Evolutionary conservation across 2,113 vertebrate species (phyloP).

Genomic region (Eleginops maclovinus): DNA sequence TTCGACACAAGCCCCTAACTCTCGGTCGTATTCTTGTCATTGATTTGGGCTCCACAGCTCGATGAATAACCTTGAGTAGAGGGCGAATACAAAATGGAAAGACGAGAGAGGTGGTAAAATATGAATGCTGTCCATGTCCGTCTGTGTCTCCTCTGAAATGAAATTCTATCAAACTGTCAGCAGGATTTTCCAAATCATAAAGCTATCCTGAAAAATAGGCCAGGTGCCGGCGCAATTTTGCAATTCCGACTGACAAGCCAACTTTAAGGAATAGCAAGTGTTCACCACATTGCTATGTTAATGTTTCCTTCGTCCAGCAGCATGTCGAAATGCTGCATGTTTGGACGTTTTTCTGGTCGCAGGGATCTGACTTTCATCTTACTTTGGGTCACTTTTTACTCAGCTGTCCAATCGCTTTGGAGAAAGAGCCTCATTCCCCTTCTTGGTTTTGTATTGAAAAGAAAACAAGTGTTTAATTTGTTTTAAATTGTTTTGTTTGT

Average conservation of each 20-base stretch:
- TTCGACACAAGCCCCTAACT: slow-evolving; percentile 34
- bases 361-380: no score
- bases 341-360: no score
- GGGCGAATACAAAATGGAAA: neutral
- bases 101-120: slow-evolving; percentile 28
- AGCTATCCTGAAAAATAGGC: slow-evolving; percentile 1
- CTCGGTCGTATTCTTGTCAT: slow-evolving; percentile 32
- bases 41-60: slow-evolving; percentile 53
- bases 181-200: slow-evolving; percentile 30
- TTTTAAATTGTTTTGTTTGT: no score
- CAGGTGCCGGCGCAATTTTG: no score
- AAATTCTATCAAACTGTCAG: slow-evolving; percentile 38
- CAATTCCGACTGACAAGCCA: no score
- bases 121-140: slow-evolving; percentile 17
- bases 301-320: no score
- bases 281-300: no score
- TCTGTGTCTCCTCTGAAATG: slow-evolving; percentile 24
- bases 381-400: no score
- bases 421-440: neutral
- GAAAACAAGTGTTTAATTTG: neutral
- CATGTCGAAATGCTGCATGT: no score
- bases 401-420: no score
- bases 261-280: no score
- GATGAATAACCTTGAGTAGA: slow-evolving; percentile 63
- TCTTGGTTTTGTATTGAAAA: neutral